Percentiles rank a stretch among this genome's conserved stretches.
Evolutionary conservation across 2,888 invertebrate species (phyloP).

Genomic region (Tenodera sinensis): DNA sequence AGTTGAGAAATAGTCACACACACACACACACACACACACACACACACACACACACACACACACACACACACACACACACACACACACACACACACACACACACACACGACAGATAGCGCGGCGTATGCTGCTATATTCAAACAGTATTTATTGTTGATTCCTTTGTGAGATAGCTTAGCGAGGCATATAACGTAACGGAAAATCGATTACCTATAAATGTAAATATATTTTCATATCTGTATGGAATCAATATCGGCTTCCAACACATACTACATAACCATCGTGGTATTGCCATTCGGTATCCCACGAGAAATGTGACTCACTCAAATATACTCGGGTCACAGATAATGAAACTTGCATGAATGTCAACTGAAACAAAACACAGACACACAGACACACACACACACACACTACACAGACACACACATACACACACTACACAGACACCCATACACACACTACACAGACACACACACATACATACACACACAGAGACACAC

Average conservation of each 20-base stretch:
- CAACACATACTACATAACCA: neutral
- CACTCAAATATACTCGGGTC: neutral
- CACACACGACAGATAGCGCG: neutral
- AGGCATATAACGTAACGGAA: neutral
- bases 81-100: too few relatives aligned
- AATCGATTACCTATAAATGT: neutral
- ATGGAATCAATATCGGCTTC: neutral
- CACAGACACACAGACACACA: too few relatives aligned
- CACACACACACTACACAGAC: too few relatives aligned
- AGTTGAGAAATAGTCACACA: neutral
- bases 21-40: too few relatives aligned
- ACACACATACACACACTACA: too few relatives aligned
- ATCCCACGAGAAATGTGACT: neutral
- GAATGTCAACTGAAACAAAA: neutral
- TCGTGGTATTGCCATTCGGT: neutral
- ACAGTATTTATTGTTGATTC: neutral
- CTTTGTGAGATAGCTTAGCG: neutral
- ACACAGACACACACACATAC: too few relatives aligned
- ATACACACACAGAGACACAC: too few relatives aligned
- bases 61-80: too few relatives aligned
- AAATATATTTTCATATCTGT: neutral
- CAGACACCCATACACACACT: too few relatives aligned
- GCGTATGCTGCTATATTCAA: neutral
- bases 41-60: too few relatives aligned
- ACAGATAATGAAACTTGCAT: neutral